These are phyloP conservation scores for Archilochus colubris DNA, from an alignment of 2,113 vertebrate genomes.

Conservation along the genomic window DNA sequence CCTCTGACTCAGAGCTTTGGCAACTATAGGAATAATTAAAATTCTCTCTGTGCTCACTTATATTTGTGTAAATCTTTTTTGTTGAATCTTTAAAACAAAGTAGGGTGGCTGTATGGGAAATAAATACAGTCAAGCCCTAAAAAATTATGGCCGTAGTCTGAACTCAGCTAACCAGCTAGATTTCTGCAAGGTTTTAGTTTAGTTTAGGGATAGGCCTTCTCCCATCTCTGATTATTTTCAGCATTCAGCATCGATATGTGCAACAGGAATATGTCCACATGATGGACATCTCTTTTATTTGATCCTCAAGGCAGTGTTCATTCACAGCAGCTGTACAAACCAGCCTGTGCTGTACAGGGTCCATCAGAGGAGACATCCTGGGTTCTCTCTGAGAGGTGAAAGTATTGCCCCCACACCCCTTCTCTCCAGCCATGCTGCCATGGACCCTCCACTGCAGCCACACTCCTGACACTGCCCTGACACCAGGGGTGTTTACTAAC, in stretches of 20 bases:
- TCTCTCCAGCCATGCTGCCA: neutral
- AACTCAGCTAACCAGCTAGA: neutral
- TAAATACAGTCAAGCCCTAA: neutral
- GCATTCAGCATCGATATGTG: neutral
- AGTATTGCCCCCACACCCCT: rapidly evolving
- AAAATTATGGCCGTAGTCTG: neutral
- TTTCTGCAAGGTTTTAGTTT: neutral
- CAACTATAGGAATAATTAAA: slow-evolving; percentile 8
- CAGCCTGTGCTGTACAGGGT: neutral
- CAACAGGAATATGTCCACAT: neutral
- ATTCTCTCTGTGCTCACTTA: neutral
- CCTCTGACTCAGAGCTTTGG: slow-evolving; percentile 3
- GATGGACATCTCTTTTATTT: neutral
- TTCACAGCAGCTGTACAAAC: neutral
- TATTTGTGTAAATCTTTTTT: neutral
- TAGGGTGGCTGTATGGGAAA: neutral
- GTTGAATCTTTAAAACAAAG: slow-evolving; percentile 7
- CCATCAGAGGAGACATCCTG: neutral
- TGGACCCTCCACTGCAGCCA: neutral
- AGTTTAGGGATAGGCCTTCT: neutral
- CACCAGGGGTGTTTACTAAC: neutral
- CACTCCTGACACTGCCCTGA: neutral
- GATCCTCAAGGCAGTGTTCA: neutral
- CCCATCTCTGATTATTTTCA: neutral
- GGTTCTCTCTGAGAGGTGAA: rapidly evolving